These are phyloP conservation scores for Drosophila mulleri DNA, from an alignment of 2,888 invertebrate genomes.

Conservation along the genomic window DNA sequence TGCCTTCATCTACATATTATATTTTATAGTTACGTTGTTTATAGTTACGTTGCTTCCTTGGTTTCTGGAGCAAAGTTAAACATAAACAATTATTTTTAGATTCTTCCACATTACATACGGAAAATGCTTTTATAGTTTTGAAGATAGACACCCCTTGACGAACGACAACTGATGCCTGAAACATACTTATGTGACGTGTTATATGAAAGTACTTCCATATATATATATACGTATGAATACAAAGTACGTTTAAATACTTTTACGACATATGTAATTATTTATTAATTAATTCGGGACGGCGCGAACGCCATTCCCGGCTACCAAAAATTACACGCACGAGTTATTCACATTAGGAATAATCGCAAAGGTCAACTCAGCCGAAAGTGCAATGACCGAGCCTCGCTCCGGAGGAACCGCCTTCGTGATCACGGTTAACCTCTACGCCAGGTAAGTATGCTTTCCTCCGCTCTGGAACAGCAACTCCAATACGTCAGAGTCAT, in stretches of 20 bases:
- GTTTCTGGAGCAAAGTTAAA: too few relatives aligned
- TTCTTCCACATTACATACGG: too few relatives aligned
- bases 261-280: not conserved
- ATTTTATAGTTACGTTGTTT: too few relatives aligned
- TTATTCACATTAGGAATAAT: conserved; percentile 78
- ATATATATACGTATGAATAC: too few relatives aligned
- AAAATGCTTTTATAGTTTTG: too few relatives aligned
- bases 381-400: conserved; percentile 74
- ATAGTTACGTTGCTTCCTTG: too few relatives aligned
- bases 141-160: too few relatives aligned
- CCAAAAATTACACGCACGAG: conserved; percentile 74
- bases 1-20: conserved; percentile 20
- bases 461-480: conserved; percentile 7
- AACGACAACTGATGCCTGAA: too few relatives aligned
- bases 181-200: too few relatives aligned
- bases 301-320: conserved; percentile 77
- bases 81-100: too few relatives aligned
- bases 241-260: too few relatives aligned
- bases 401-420: conserved; percentile 79
- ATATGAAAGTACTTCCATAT: too few relatives aligned
- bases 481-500: not conserved
- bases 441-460: conserved; percentile 75
- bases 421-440: conserved; percentile 78
- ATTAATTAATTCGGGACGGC: conserved; percentile 63
- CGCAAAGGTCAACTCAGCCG: conserved; percentile 75